phyloP scores from a whole-genome alignment of 2,888 invertebrate species.

The Brenthis ino region DNA sequence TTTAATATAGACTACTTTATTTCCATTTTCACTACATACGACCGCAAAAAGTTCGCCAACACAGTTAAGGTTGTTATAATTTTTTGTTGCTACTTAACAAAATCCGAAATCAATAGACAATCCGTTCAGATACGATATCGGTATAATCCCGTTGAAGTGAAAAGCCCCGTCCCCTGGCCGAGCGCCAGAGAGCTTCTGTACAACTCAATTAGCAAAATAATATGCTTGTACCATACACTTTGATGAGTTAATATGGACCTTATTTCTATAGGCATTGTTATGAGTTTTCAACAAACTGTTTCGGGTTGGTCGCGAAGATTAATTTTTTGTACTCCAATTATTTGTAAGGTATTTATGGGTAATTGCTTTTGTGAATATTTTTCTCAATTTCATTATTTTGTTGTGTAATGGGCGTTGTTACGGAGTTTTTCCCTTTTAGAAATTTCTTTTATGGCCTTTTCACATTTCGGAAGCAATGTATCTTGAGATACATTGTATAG shows the following conservation, averaged over 20 bases:
- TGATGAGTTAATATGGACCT: slow-evolving; percentile 19
- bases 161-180: slow-evolving; percentile 54
- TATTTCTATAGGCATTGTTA: slow-evolving; percentile 4
- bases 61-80: slow-evolving; percentile 17
- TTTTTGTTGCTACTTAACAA: slow-evolving; percentile 35
- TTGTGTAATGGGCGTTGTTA: not conserved
- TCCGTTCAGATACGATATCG: slow-evolving; percentile 43
- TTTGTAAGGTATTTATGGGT: slow-evolving; percentile 31
- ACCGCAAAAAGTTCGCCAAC: not conserved
- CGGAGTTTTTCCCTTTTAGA: not conserved
- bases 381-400: slow-evolving; percentile 20
- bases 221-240: slow-evolving; percentile 42
- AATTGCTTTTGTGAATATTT: slow-evolving; percentile 27
- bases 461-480: no score
- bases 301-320: slow-evolving; percentile 12
- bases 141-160: slow-evolving; percentile 65
- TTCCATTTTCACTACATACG: not conserved
- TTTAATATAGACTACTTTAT: no score
- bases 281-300: slow-evolving; percentile 1
- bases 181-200: slow-evolving; percentile 46
- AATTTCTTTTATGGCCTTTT: slow-evolving; percentile 2
- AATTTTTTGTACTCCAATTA: slow-evolving; percentile 29
- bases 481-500: no score
- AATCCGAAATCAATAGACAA: slow-evolving; percentile 57
- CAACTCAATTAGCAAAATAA: slow-evolving; percentile 68